Evolutionary conservation across 2,113 vertebrate species (phyloP).

Genomic region (Psephotus haematonotus): DNA sequence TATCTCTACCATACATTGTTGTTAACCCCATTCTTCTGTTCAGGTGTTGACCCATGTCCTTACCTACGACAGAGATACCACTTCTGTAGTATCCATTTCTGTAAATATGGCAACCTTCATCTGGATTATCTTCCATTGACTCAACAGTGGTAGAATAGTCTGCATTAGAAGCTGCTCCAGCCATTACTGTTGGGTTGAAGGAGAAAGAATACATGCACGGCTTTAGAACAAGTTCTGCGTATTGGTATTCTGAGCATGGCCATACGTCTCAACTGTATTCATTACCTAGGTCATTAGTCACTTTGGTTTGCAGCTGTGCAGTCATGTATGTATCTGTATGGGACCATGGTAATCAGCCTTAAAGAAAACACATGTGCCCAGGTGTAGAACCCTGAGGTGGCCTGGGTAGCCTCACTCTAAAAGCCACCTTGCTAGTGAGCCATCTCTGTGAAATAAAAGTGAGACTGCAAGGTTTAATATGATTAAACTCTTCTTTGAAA

Average conservation of each 20-base stretch:
- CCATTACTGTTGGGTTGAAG: not conserved
- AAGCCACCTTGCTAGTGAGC: not conserved
- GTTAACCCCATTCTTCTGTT: not conserved
- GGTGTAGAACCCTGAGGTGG: not conserved
- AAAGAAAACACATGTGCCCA: not conserved
- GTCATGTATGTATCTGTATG: not conserved
- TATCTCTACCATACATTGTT: not conserved
- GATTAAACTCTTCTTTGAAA: not conserved
- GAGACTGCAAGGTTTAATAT: not conserved
- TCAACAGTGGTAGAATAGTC: not conserved
- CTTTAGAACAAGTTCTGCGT: not conserved
- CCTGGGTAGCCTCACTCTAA: not conserved
- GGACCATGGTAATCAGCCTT: not conserved
- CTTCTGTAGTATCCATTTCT: slow-evolving; percentile 80
- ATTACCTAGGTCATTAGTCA: not conserved
- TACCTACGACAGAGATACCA: slow-evolving; percentile 84
- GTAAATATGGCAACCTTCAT: slow-evolving; percentile 79
- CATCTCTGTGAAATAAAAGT: not conserved
- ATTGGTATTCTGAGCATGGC: not conserved
- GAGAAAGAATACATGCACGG: not conserved
- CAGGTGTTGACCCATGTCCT: not conserved
- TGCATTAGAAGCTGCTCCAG: not conserved
- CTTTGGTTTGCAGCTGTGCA: not conserved
- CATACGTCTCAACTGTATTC: not conserved
- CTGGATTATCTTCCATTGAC: not conserved